These are phyloP conservation scores for Drosophila serrata DNA, from an alignment of 1,140 invertebrate genomes.

Conservation along the genomic window DNA sequence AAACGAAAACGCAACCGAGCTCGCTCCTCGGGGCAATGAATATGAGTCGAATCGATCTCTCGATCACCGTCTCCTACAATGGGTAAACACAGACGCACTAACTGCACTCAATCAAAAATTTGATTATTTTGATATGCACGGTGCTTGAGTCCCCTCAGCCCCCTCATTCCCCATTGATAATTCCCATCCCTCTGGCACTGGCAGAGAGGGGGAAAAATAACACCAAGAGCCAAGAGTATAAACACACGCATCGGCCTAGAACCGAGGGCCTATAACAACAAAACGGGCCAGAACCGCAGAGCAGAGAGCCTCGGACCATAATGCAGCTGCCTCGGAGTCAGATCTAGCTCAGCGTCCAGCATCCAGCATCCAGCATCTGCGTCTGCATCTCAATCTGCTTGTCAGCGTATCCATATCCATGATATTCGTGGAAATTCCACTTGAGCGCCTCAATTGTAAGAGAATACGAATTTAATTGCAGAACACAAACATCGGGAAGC, in stretches of 20 bases:
- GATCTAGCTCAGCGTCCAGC: constrained; percentile 15
- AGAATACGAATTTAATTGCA: constrained; percentile 83
- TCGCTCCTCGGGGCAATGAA: constrained; percentile 41
- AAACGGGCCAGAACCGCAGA: constrained; percentile 35
- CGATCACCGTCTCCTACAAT: constrained; percentile 20
- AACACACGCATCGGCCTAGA: constrained; percentile 56
- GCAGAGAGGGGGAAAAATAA: constrained; percentile 18
- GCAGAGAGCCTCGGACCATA: constrained; percentile 23
- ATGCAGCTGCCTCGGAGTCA: constrained; percentile 38
- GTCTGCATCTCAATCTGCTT: constrained; percentile 82
- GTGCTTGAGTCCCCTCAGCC: constrained; percentile 66
- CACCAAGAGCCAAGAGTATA: constrained; percentile 43
- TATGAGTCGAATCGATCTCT: constrained; percentile 32
- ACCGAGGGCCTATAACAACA: constrained; percentile 69
- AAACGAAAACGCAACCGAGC: constrained; percentile 56
- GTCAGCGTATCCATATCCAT: constrained; percentile 81
- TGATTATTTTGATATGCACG: constrained; percentile 81
- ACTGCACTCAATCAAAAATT: constrained; percentile 83
- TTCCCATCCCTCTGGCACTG: constrained; percentile 18
- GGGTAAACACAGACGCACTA: constrained; percentile 80
- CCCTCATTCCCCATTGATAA: constrained; percentile 72
- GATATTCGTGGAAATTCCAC: constrained; percentile 80
- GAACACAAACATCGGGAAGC: constrained; percentile 66
- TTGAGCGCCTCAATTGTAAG: constrained; percentile 78
- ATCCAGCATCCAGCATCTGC: constrained; percentile 30